A percentile compares a stretch with the other conserved stretches of the same genome.
Evolutionary conservation across 2,888 invertebrate species (phyloP).

Genomic region (Nemoura dubitans): DNA sequence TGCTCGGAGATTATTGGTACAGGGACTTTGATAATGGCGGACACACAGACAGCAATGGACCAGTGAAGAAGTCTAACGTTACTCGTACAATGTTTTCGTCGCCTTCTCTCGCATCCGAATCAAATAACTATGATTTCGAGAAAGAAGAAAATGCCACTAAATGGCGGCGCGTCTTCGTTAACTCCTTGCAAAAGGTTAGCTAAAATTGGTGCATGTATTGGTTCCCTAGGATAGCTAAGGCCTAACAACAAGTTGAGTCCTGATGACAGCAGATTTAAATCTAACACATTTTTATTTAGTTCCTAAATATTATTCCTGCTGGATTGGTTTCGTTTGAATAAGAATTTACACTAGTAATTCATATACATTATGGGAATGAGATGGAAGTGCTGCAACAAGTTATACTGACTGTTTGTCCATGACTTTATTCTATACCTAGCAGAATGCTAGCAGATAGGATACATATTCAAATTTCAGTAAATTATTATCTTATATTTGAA

Average conservation of each 20-base stretch:
- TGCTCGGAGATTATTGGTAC: constrained; percentile 13
- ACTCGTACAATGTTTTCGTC: constrained; percentile 52
- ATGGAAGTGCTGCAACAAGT: not conserved
- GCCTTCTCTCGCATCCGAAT: constrained; percentile 52
- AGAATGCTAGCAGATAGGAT: no score
- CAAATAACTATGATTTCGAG: constrained; percentile 77
- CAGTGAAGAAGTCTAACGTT: constrained; percentile 31
- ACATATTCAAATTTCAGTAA: not conserved
- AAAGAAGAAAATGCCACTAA: constrained; percentile 88
- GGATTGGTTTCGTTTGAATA: not conserved
- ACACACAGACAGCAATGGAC: constrained; percentile 46
- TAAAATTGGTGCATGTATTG: not conserved
- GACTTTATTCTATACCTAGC: no score
- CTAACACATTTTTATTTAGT: not conserved
- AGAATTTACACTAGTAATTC: not conserved
- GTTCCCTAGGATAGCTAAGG: not conserved
- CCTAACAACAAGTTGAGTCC: not conserved
- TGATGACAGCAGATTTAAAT: not conserved
- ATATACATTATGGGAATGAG: not conserved
- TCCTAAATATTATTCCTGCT: not conserved
- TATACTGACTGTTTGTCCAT: not conserved
- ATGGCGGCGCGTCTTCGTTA: constrained; percentile 92
- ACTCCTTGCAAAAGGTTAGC: constrained; percentile 85
- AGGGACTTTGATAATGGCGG: constrained; percentile 50
- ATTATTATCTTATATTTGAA: not conserved